phyloP scores from a whole-genome alignment of 2,113 vertebrate species.

The Lampris megalopsis region DNA sequence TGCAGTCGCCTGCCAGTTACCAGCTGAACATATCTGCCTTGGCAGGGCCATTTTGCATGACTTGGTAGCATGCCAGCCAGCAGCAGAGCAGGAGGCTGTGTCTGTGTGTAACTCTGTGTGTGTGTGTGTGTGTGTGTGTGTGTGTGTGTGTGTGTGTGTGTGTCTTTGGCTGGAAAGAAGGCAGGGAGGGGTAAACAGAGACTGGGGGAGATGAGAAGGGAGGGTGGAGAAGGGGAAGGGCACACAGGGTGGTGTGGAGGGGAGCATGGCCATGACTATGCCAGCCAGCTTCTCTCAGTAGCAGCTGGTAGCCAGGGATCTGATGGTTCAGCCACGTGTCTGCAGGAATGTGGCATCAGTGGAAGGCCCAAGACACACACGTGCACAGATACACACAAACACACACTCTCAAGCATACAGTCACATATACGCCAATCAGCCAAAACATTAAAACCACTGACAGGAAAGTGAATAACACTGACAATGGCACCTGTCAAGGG shows the following conservation, averaged over 20 bases:
- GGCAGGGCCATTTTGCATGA: slow-evolving; percentile 63
- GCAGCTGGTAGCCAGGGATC: slow-evolving; percentile 54
- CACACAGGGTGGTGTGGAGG: slow-evolving; percentile 7
- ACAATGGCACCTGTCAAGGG: too few relatives aligned
- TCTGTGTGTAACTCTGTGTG: slow-evolving; percentile 11
- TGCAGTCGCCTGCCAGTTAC: slow-evolving; percentile 61
- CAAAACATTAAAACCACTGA: not conserved
- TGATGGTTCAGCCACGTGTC: slow-evolving; percentile 40
- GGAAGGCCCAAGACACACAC: slow-evolving; percentile 43
- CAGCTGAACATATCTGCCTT: slow-evolving; percentile 65
- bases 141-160: not conserved
- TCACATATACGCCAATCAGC: slow-evolving; percentile 16
- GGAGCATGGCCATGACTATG: slow-evolving; percentile 20
- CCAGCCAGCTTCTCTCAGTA: slow-evolving; percentile 29
- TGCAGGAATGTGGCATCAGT: slow-evolving; percentile 51
- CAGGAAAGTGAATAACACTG: too few relatives aligned
- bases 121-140: not conserved
- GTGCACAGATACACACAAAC: not conserved
- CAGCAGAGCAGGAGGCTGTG: slow-evolving; percentile 17
- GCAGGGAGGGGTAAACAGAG: not conserved
- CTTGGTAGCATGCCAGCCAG: slow-evolving; percentile 53
- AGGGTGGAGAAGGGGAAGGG: not conserved
- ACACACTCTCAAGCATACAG: slow-evolving; percentile 5
- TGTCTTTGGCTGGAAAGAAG: not conserved
- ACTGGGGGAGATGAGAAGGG: not conserved